These are phyloP conservation scores for Aphelocoma californica DNA, from an alignment of 2,797 vertebrate species.

Conservation along the genomic window DNA sequence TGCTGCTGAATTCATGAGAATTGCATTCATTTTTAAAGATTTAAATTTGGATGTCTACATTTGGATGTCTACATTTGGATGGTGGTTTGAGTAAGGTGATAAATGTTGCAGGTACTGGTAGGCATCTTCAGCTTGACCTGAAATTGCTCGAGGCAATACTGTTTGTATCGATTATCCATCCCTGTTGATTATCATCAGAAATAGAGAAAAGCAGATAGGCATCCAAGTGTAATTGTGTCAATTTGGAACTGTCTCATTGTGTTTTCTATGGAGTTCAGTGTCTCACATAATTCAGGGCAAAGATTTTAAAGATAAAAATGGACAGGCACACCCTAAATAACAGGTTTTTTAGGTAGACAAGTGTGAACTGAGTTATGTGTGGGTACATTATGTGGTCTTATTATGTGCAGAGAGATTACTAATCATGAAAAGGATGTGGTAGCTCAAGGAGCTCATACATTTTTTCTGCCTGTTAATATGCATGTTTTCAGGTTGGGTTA, in stretches of 20 bases:
- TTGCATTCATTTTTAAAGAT: background rate
- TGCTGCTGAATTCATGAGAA: background rate
- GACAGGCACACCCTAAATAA: background rate
- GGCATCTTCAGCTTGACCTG: background rate
- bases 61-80: background rate
- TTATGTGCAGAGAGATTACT: background rate
- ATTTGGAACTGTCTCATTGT: fast-evolving
- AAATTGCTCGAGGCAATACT: background rate
- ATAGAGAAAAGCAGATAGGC: background rate
- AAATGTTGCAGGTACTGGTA: background rate
- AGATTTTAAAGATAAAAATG: background rate
- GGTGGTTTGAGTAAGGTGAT: background rate
- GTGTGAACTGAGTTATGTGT: background rate
- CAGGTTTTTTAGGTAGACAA: background rate
- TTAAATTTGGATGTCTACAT: background rate
- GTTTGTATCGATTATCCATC: background rate
- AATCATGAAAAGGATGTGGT: background rate
- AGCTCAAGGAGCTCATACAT: background rate
- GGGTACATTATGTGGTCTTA: background rate
- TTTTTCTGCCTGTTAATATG: background rate
- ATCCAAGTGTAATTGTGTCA: background rate
- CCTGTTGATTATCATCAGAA: background rate
- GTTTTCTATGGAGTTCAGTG: background rate
- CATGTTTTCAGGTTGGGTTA: background rate
- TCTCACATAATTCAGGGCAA: background rate